A percentile compares a stretch with the other conserved stretches of the same genome.
Conservation (phyloP, 2,113 vertebrate species). For the Dolichotis patagonum region DNA sequence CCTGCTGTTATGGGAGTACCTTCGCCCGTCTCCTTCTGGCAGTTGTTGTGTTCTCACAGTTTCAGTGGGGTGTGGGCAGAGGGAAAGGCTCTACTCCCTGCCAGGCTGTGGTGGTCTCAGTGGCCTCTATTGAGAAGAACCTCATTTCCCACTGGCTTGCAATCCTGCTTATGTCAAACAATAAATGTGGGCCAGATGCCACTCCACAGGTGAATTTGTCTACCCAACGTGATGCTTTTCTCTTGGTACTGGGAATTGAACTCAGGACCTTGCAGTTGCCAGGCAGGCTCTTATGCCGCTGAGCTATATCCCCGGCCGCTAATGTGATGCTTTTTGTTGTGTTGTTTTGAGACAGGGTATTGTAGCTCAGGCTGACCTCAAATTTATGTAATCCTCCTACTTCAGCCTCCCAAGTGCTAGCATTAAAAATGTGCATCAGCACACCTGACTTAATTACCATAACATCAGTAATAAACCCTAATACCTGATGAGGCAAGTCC, state of each 20-base stretch:
- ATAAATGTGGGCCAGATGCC: not conserved
- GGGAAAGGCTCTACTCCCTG: not conserved
- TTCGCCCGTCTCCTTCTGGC: not conserved
- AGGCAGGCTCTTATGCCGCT: no score
- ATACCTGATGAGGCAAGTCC: not conserved
- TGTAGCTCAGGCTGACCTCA: not conserved
- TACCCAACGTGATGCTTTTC: not conserved
- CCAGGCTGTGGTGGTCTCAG: not conserved
- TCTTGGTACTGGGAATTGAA: no score
- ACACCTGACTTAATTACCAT: not conserved
- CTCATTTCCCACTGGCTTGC: not conserved
- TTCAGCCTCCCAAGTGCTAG: not conserved
- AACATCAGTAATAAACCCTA: not conserved
- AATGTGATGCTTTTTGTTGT: not conserved
- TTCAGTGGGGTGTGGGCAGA: not conserved
- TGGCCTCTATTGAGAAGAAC: not conserved
- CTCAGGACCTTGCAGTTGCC: no score
- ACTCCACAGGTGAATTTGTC: not conserved
- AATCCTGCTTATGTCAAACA: not conserved
- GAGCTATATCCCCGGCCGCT: no score
- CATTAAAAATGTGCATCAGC: not conserved
- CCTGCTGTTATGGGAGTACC: not conserved
- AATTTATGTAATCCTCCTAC: not conserved
- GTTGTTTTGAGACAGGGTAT: not conserved
- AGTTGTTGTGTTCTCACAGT: not conserved